phyloP scores from a whole-genome alignment of 2,113 vertebrate species.

The Aviceda subcristata region DNA sequence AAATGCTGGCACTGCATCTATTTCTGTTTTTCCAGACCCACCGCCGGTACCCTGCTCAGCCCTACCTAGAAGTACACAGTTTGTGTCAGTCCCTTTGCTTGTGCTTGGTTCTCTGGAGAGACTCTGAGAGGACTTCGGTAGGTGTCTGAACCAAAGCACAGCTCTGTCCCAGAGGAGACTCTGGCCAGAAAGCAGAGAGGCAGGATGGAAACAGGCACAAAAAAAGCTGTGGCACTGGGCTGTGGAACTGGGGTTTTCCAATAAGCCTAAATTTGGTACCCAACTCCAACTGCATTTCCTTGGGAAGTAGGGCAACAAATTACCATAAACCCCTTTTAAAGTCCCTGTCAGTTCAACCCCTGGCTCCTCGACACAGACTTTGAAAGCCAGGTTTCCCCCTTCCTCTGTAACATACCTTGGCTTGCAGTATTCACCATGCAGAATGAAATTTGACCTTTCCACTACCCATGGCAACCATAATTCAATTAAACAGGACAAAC shows the following conservation, averaged over 20 bases:
- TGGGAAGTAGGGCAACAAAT: background rate
- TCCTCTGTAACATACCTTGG: background rate
- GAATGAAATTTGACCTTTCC: background rate
- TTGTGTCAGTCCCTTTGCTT: background rate
- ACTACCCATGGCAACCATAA: background rate
- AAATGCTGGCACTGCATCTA: background rate
- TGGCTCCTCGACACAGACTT: background rate
- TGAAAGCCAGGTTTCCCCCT: background rate
- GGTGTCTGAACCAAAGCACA: background rate
- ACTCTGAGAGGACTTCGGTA: background rate
- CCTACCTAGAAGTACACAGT: background rate
- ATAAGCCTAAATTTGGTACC: background rate
- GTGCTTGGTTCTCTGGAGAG: background rate
- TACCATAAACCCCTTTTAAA: background rate
- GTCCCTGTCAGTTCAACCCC: background rate
- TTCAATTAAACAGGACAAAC: constrained; percentile 10
- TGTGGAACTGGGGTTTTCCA: background rate
- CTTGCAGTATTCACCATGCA: background rate
- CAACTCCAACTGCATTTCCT: background rate
- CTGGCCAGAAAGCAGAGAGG: background rate
- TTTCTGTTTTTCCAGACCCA: background rate
- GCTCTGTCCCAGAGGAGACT: background rate
- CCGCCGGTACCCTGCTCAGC: background rate
- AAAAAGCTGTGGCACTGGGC: background rate
- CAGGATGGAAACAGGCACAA: background rate